These are phyloP conservation scores for Temnothorax ravouxi DNA, from an alignment of 2,888 invertebrate species.

Conservation along the genomic window DNA sequence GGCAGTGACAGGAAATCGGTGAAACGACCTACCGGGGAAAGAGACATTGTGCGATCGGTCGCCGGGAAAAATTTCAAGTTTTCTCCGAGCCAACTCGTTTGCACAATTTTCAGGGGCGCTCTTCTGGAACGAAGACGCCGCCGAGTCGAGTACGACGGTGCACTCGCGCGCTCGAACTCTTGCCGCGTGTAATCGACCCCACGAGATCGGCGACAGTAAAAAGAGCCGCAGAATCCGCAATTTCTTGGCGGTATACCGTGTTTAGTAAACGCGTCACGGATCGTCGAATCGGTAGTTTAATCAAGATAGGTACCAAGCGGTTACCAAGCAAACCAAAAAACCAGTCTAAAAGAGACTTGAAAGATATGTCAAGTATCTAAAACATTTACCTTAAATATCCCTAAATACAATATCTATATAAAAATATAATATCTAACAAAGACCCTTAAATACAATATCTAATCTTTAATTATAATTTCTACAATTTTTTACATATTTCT, in stretches of 20 bases:
- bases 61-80: slow-evolving; percentile 76
- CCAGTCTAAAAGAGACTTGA: neutral
- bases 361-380: neutral
- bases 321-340: neutral
- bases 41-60: slow-evolving; percentile 45
- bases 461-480: neutral
- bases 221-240: slow-evolving; percentile 57
- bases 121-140: slow-evolving; percentile 78
- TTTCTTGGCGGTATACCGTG: slow-evolving; percentile 28
- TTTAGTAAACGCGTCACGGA: neutral
- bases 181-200: slow-evolving; percentile 69
- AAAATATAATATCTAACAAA: no score
- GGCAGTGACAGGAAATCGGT: slow-evolving; percentile 52
- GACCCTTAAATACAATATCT: neutral
- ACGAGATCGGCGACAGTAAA: slow-evolving; percentile 60
- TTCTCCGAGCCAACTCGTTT: slow-evolving; percentile 74
- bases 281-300: neutral
- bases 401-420: neutral
- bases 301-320: neutral
- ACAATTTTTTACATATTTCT: neutral
- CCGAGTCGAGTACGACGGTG: slow-evolving; percentile 27
- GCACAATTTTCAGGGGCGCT: slow-evolving; percentile 76
- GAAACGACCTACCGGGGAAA: slow-evolving; percentile 49
- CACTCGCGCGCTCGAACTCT: slow-evolving; percentile 73
- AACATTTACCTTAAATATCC: neutral